phyloP scores from a whole-genome alignment of 2,888 invertebrate genomes.

The Trypoxylon attenuatum region DNA sequence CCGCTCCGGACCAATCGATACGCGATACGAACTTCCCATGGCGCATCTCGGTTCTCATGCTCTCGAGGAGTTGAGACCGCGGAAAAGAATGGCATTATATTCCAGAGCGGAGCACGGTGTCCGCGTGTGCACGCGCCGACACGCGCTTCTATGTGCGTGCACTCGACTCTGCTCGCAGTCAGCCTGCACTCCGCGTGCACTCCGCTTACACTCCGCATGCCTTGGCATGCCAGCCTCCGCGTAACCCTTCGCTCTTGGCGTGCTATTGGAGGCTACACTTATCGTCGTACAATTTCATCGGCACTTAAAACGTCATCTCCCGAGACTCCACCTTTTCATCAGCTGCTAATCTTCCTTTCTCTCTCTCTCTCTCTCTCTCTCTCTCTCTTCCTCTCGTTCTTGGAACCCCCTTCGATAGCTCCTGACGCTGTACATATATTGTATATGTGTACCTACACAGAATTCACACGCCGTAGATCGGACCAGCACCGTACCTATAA shows the following conservation, averaged over 20 bases:
- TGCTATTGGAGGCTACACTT: constrained; percentile 49
- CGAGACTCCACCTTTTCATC: constrained; percentile 67
- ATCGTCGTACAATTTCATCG: constrained; percentile 67
- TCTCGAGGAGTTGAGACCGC: constrained; percentile 5
- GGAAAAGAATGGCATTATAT: constrained; percentile 50
- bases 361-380: constrained; percentile 35
- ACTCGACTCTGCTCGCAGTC: constrained; percentile 5
- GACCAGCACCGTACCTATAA: constrained; percentile 30
- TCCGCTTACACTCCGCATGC: neutral
- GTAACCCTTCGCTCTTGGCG: constrained; percentile 28
- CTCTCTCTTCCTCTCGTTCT: constrained; percentile 42
- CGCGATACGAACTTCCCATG: constrained; percentile 55
- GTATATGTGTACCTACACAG: neutral
- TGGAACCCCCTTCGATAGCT: constrained; percentile 16
- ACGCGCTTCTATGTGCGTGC: constrained; percentile 14
- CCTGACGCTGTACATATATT: neutral
- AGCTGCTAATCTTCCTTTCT: constrained; percentile 63
- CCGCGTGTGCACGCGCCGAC: neutral
- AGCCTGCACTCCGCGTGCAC: neutral
- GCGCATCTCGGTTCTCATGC: constrained; percentile 60
- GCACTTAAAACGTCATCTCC: constrained; percentile 70
- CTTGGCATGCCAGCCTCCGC: constrained; percentile 30
- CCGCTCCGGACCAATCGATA: constrained; percentile 51
- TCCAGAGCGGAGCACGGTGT: constrained; percentile 25
- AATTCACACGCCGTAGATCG: constrained; percentile 26